phyloP scores from a whole-genome alignment of 1,140 invertebrate species.

The Halyomorpha halys region DNA sequence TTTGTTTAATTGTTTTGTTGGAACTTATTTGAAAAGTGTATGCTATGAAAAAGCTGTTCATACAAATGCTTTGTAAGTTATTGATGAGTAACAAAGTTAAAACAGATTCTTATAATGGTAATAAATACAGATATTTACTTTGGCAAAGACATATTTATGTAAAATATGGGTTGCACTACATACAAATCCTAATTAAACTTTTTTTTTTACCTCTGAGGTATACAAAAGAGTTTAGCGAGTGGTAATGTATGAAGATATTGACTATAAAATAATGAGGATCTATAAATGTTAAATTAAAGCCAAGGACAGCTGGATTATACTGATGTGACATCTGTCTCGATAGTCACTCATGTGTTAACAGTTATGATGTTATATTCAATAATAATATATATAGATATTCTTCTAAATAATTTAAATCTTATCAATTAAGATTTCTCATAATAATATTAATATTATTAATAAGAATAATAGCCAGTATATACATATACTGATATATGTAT shows the following conservation, averaged over 20 bases:
- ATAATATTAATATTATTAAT: constrained; percentile 18
- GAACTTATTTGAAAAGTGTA: too few species aligned
- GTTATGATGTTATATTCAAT: constrained; percentile 16
- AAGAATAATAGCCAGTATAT: constrained; percentile 21
- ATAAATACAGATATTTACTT: background rate
- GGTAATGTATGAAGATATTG: background rate
- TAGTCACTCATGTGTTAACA: constrained; percentile 7
- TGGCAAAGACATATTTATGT: background rate
- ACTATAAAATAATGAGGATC: background rate
- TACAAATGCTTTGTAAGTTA: too few species aligned
- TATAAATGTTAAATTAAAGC: background rate
- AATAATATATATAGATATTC: constrained; percentile 21
- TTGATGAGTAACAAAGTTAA: background rate
- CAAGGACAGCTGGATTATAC: constrained; percentile 9
- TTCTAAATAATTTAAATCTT: constrained; percentile 24
- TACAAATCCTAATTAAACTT: constrained; percentile 1
- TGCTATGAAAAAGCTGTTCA: too few species aligned
- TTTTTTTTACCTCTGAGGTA: background rate
- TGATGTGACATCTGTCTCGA: background rate
- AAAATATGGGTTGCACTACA: too few species aligned
- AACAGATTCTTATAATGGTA: constrained; percentile 5
- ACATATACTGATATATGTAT: constrained; percentile 19
- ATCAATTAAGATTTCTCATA: constrained; percentile 26
- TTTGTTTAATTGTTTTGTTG: too few species aligned
- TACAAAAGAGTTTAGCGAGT: constrained; percentile 5